Evolutionary conservation across 2,888 invertebrate species (phyloP).

Genomic region (Calameuta idolon): DNA sequence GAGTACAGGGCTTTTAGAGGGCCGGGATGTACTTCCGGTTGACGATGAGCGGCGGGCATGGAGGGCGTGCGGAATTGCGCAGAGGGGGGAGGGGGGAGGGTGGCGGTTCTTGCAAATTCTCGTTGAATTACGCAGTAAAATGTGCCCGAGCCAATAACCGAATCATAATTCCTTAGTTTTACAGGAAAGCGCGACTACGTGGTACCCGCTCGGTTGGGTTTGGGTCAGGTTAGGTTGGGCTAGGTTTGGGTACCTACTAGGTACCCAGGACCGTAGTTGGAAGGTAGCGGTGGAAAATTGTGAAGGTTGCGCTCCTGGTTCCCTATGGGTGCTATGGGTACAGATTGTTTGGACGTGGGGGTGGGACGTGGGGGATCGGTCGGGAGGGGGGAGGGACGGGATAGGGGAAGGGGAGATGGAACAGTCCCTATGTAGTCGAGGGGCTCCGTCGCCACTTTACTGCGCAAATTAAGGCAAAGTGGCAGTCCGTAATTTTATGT

Average conservation of each 20-base stretch:
- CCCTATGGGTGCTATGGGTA: not conserved
- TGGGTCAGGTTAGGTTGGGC: not conserved
- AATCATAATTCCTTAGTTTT: conserved; percentile 58
- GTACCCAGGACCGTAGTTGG: too few species aligned
- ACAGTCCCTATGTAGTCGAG: not conserved
- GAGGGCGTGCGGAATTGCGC: too few species aligned
- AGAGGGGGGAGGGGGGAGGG: conserved; percentile 12
- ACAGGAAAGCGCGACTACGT: conserved; percentile 33
- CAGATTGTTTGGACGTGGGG: not conserved
- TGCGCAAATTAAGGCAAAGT: conserved; percentile 66
- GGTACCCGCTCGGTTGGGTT: not conserved
- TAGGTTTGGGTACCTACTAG: too few species aligned
- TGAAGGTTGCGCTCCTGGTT: too few species aligned
- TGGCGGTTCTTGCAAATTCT: conserved; percentile 41
- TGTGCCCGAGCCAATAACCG: conserved; percentile 50
- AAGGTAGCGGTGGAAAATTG: too few species aligned
- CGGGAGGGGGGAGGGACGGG: conserved; percentile 16
- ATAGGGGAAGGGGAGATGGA: not conserved
- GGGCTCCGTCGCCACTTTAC: conserved; percentile 53
- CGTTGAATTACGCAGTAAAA: conserved; percentile 52
- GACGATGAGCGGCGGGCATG: too few species aligned
- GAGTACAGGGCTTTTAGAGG: conserved; percentile 7
- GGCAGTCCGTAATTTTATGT: conserved; percentile 67
- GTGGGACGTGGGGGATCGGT: conserved; percentile 12
- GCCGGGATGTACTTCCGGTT: not conserved